Evolutionary conservation across 1,140 invertebrate genomes (phyloP).

Genomic region (Macrocentrus cingulum): DNA sequence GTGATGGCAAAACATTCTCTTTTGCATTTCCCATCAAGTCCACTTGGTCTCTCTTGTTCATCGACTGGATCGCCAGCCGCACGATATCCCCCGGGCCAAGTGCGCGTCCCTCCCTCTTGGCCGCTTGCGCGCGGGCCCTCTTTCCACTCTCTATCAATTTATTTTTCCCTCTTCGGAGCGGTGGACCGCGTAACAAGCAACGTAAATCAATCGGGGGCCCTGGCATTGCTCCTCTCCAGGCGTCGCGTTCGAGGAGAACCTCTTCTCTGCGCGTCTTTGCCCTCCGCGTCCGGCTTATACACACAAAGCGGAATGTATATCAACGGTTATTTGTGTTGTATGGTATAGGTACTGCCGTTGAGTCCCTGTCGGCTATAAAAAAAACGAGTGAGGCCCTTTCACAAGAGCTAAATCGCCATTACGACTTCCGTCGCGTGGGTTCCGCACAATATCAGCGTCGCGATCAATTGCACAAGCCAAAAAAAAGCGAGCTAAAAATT

Average conservation of each 20-base stretch:
- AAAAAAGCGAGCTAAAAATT: too few relatives aligned
- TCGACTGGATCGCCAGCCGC: not conserved
- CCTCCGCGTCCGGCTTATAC: not conserved
- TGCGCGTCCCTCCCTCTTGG: slow-evolving; percentile 33
- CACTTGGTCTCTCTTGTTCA: slow-evolving; percentile 7
- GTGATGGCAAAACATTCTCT: slow-evolving; percentile 15
- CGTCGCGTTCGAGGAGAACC: not conserved
- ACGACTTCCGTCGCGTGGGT: not conserved
- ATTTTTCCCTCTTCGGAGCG: slow-evolving; percentile 56
- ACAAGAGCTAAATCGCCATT: slow-evolving; percentile 16
- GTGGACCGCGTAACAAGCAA: slow-evolving; percentile 59
- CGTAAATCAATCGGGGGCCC: slow-evolving; percentile 58
- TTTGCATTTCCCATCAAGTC: slow-evolving; percentile 30
- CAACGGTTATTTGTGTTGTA: slow-evolving; percentile 4
- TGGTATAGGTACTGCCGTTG: slow-evolving; percentile 5
- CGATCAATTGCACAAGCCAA: too few relatives aligned
- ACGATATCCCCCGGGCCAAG: slow-evolving; percentile 20
- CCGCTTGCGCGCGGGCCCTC: slow-evolving; percentile 31
- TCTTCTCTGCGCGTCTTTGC: not conserved
- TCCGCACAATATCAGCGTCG: not conserved
- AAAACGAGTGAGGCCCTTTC: slow-evolving; percentile 6
- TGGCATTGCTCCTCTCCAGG: slow-evolving; percentile 47
- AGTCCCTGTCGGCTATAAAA: not conserved
- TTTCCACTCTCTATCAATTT: slow-evolving; percentile 53
- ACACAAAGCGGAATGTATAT: not conserved